phyloP scores from a whole-genome alignment of 1,140 invertebrate species.

The Eriocheir sinensis region DNA sequence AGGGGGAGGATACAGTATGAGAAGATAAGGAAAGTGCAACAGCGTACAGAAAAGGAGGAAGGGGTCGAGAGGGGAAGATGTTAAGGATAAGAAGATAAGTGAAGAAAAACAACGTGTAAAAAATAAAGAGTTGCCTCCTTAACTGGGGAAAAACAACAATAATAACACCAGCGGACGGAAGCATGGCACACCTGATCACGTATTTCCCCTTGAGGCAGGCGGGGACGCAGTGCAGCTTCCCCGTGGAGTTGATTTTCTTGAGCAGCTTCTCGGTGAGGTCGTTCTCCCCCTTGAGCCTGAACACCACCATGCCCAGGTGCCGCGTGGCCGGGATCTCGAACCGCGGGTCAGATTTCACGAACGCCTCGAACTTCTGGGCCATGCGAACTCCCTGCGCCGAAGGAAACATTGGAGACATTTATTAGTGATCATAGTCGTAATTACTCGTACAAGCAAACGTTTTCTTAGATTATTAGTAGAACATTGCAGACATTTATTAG shows the following conservation, averaged over 20 bases:
- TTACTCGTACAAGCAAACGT: too few species aligned
- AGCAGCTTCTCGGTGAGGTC: slow-evolving; percentile 88
- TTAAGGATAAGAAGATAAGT: background rate
- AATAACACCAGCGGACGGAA: too few species aligned
- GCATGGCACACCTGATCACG: slow-evolving; percentile 83
- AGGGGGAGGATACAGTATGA: too few species aligned
- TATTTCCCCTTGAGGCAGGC: slow-evolving; percentile 89
- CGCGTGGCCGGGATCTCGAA: slow-evolving; percentile 90
- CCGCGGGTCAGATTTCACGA: slow-evolving; percentile 87
- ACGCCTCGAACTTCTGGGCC: slow-evolving; percentile 89
- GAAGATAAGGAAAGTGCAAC: too few species aligned
- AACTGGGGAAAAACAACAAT: too few species aligned
- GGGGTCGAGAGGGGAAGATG: background rate
- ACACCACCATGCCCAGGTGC: slow-evolving; percentile 89
- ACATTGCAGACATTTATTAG: too few species aligned
- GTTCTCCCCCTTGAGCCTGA: slow-evolving; percentile 86
- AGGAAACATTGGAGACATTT: background rate
- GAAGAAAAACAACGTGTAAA: background rate
- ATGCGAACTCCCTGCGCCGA: slow-evolving; percentile 85
- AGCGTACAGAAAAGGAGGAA: background rate
- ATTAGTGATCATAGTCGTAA: too few species aligned
- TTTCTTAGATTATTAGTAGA: too few species aligned
- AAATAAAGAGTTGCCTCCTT: too few species aligned
- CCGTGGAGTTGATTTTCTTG: slow-evolving; percentile 86
- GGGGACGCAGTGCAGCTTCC: slow-evolving; percentile 92